A percentile compares a stretch with the other conserved stretches of the same genome.
Conservation (phyloP, 2,797 vertebrate species). For the Lepilemur ruficaudatus region DNA sequence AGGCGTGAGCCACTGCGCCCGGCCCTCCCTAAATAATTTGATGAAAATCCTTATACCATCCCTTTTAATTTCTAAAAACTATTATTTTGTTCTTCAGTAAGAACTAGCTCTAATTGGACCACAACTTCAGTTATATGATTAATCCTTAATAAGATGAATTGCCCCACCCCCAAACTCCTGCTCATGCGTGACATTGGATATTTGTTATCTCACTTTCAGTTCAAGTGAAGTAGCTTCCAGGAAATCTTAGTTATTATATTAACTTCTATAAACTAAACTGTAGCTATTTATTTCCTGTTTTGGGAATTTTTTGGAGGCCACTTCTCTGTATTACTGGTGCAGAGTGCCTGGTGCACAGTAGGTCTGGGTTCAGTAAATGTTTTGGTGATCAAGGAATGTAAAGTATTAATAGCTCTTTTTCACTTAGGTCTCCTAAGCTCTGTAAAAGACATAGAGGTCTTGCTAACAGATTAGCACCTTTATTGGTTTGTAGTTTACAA, state of each 20-base stretch:
- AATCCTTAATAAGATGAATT: background rate
- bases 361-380: background rate
- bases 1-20: too few relatives aligned
- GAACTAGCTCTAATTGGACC: background rate
- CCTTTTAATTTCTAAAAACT: constrained; percentile 10
- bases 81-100: constrained; percentile 11
- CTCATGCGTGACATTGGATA: background rate
- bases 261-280: background rate
- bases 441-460: background rate
- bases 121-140: background rate
- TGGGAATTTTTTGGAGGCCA: background rate
- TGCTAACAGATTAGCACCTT: background rate
- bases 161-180: background rate
- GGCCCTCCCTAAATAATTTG: constrained; percentile 4
- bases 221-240: background rate
- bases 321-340: background rate
- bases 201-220: background rate
- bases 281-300: background rate
- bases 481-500: background rate
- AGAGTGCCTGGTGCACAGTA: background rate
- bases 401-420: background rate
- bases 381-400: background rate
- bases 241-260: background rate
- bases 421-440: background rate
- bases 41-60: background rate